Evolutionary conservation across 2,888 invertebrate species (phyloP), one percentile per base, ranked within the genome.

Genomic region (Volucella inanis): DNA sequence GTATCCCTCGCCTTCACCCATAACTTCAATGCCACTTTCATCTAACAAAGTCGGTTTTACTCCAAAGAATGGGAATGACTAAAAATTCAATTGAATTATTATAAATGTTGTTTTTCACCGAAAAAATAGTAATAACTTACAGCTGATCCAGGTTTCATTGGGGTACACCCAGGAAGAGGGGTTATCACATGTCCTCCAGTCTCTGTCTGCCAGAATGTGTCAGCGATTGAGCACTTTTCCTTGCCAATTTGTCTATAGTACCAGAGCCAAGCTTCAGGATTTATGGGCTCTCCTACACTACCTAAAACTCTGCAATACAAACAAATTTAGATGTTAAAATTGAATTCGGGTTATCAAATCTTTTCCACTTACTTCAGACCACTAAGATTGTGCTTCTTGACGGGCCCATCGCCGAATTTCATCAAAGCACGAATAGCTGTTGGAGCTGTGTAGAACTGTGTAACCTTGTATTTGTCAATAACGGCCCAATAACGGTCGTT

Each of bases 161-260:
- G 97, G 1, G 97, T 98, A 18, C 97, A 98, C 18, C 98, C 99
- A 0, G 99, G 99, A 65, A 99, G 92, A 43, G 99, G 98, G 45
- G 99, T 98, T 59, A 99, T 94, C 18, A 99, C 97, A 93, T 99
- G 99, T 0, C 99, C 99, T 9, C 99, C 99, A 6, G 99, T 99
- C 93, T 99, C 99, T 0, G 99, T 99, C 93, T 99, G 99, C 99
- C 99, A 99, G 93, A 98, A 99, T 0, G 99, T 99, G 91, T 99
- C 99, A 0, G 97, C 97, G 89, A 99, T 96, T 72, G 98, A 97
- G 92, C 98, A 98, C 87, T 94, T 95, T 59, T 94, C 94, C 83
- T 95, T 94, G 4, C 98, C 98, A 38, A 98, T 94, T 41, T 95
- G 90, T 88, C 95, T 94, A 91, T 98, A 96, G 92, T 98, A 99